phyloP scores from a whole-genome alignment of 2,113 vertebrate genomes.

The Prionailurus bengalensis region DNA sequence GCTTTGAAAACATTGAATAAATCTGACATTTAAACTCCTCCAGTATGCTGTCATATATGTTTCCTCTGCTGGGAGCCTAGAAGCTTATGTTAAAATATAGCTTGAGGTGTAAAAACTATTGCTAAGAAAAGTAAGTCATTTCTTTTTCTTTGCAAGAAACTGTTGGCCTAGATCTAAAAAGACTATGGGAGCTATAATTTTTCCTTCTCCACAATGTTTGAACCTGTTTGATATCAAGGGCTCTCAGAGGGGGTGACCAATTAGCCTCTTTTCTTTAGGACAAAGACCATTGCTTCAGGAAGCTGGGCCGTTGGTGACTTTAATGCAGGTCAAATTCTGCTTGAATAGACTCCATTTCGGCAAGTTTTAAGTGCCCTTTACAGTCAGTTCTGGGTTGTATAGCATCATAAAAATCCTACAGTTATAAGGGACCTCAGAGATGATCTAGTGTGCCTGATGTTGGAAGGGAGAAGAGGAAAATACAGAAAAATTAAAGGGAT shows the following conservation, averaged over 20 bases:
- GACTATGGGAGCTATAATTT: not conserved
- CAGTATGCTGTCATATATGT: conserved; percentile 34
- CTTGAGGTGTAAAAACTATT: conserved; percentile 43
- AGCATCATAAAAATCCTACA: not conserved
- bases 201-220: not conserved
- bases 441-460: not conserved
- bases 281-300: not conserved
- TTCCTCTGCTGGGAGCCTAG: conserved; percentile 15
- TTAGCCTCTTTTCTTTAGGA: conserved; percentile 34
- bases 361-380: not conserved
- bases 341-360: not conserved
- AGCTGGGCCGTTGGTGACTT: not conserved
- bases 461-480: not conserved
- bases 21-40: conserved; percentile 68
- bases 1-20: conserved; percentile 69
- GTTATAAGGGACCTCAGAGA: not conserved
- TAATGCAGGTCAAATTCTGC: not conserved
- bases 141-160: conserved; percentile 65
- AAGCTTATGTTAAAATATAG: conserved; percentile 70
- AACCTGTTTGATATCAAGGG: not conserved
- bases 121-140: conserved; percentile 52
- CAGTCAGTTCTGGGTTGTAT: not conserved
- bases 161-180: conserved; percentile 42
- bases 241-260: not conserved
- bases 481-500: not conserved